A percentile compares a stretch with the other conserved stretches of the same genome.
phyloP scores from a whole-genome alignment of 2,888 invertebrate species.

The Microctonus brassicae region DNA sequence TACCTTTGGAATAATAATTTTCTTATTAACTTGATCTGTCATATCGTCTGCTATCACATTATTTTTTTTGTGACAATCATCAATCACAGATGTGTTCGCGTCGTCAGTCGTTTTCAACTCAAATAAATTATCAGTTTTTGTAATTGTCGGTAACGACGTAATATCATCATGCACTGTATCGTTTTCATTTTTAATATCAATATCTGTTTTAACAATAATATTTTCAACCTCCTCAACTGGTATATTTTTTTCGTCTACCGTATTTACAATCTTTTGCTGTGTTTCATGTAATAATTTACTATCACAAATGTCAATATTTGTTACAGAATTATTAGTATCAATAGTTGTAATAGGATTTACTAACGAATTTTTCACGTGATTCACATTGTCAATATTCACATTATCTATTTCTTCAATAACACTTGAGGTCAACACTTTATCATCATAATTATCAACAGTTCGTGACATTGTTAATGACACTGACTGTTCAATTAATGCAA shows the following conservation, averaged over 20 bases:
- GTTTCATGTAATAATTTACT: constrained; percentile 59
- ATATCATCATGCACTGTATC: not conserved
- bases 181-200: constrained; percentile 8
- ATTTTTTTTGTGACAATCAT: constrained; percentile 8
- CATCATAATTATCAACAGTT: constrained; percentile 5
- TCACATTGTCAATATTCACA: constrained; percentile 39
- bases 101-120: not conserved
- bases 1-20: constrained; percentile 10
- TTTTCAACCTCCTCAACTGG: constrained; percentile 46
- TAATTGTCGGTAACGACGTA: not conserved
- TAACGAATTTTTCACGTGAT: constrained; percentile 47
- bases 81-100: not conserved
- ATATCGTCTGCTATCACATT: not conserved
- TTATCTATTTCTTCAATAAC: constrained; percentile 41
- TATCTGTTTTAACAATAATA: not conserved
- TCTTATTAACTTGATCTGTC: constrained; percentile 25
- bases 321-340: constrained; percentile 49
- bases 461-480: constrained; percentile 48
- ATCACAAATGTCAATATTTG: constrained; percentile 50
- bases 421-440: constrained; percentile 65
- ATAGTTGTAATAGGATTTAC: constrained; percentile 36
- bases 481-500: constrained; percentile 27
- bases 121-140: not conserved
- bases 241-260: constrained; percentile 44
- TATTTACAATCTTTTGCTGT: constrained; percentile 51